Percentiles rank a stretch among this genome's conserved stretches.
Evolutionary conservation across 2,797 vertebrate species (phyloP).

Genomic region (Chlorospingus semifuscus): DNA sequence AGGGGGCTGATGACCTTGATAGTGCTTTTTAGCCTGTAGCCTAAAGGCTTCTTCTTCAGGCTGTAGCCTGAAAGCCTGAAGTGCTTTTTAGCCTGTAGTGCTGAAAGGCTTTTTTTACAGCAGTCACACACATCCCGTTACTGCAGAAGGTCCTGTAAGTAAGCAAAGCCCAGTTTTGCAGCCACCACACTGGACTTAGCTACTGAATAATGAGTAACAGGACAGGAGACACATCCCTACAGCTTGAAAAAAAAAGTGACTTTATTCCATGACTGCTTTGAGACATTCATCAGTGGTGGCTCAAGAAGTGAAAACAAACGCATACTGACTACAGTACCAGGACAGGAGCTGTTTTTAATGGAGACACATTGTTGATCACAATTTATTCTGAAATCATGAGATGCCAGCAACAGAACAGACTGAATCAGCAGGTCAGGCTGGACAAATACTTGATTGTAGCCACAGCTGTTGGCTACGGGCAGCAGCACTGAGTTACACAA

Average conservation of each 20-base stretch:
- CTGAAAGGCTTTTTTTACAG: neutral
- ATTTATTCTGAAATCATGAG: slow-evolving; percentile 82
- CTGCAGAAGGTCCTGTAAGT: neutral
- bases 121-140: neutral
- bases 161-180: neutral
- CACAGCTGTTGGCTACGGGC: slow-evolving; percentile 65
- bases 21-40: neutral
- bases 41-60: neutral
- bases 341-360: slow-evolving; percentile 38
- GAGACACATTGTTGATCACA: slow-evolving; percentile 72
- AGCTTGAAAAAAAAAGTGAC: neutral
- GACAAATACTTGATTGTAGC: slow-evolving; percentile 80
- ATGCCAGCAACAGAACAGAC: slow-evolving; percentile 86
- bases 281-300: neutral
- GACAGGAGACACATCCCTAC: neutral
- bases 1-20: rapidly evolving
- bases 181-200: neutral
- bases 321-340: neutral
- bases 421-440: slow-evolving; percentile 72
- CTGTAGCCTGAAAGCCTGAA: neutral
- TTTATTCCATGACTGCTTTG: neutral
- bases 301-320: neutral
- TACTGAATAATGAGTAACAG: neutral
- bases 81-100: neutral
- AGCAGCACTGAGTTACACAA: slow-evolving; percentile 79